A percentile compares a stretch with the other conserved stretches of the same genome.
Conservation (phyloP, 1,140 invertebrate species). For the Brachionus koreanus region DNA sequence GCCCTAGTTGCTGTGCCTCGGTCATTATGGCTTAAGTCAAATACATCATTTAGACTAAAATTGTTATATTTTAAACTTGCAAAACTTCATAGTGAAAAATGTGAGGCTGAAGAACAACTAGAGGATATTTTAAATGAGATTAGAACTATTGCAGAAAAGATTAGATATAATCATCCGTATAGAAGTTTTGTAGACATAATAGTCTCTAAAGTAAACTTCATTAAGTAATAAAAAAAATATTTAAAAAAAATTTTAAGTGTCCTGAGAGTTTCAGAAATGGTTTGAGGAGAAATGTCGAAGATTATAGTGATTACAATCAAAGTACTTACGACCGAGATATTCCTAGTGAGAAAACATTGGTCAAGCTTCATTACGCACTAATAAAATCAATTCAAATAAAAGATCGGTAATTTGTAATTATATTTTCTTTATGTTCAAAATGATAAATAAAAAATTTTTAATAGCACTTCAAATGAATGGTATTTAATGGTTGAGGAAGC, state of each 20-base stretch:
- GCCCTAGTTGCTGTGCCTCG: constrained; percentile 91
- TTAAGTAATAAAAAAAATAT: constrained; percentile 36
- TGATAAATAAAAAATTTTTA: constrained; percentile 53
- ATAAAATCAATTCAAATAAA: constrained; percentile 55
- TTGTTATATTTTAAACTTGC: constrained; percentile 92
- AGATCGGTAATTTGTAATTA: neutral
- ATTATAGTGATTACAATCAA: constrained; percentile 53
- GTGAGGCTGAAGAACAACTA: constrained; percentile 86
- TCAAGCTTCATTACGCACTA: constrained; percentile 70
- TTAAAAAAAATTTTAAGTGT: constrained; percentile 50
- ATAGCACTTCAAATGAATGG: constrained; percentile 84
- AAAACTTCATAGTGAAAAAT: constrained; percentile 62
- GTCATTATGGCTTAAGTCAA: constrained; percentile 75
- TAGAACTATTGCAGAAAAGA: constrained; percentile 53
- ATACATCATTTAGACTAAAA: constrained; percentile 66
- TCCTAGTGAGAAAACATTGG: constrained; percentile 52
- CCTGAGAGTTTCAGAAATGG: constrained; percentile 53
- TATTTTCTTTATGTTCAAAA: neutral
- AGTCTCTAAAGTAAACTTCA: constrained; percentile 72
- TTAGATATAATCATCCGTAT: constrained; percentile 58
- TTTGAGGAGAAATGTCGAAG: constrained; percentile 50
- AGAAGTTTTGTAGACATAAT: constrained; percentile 71
- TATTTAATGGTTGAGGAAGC: constrained; percentile 72
- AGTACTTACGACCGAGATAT: constrained; percentile 66
- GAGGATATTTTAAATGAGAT: constrained; percentile 71